These are phyloP conservation scores for Fukomys damarensis DNA, from an alignment of 2,113 vertebrate genomes.

Conservation along the genomic window DNA sequence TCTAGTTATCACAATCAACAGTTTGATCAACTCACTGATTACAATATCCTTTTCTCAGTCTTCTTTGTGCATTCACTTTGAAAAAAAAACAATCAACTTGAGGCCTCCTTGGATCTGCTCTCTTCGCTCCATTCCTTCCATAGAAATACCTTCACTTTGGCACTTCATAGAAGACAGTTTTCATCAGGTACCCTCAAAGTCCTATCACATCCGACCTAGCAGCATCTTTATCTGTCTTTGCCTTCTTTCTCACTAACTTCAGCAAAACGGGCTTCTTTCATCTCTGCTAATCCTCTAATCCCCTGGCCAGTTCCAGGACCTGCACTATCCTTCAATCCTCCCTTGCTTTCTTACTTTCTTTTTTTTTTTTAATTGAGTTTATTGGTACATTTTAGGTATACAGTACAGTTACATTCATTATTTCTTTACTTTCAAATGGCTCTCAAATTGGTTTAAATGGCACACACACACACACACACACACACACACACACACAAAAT, in stretches of 20 bases:
- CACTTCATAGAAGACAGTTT: neutral
- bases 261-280: neutral
- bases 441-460: too few relatives aligned
- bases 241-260: neutral
- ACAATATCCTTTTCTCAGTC: neutral
- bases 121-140: neutral
- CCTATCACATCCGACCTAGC: neutral
- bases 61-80: conserved; percentile 5
- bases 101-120: neutral
- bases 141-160: neutral
- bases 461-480: too few relatives aligned
- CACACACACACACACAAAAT: too few relatives aligned
- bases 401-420: too few relatives aligned
- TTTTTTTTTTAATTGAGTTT: too few relatives aligned
- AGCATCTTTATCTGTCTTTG: neutral
- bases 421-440: too few relatives aligned
- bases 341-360: neutral
- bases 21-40: neutral
- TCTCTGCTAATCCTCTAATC: neutral
- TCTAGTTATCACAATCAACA: conserved; percentile 4
- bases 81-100: neutral
- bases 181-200: neutral
- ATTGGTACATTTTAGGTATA: too few relatives aligned
- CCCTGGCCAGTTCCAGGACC: neutral
- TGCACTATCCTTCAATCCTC: neutral